phyloP scores from a whole-genome alignment of 2,888 invertebrate genomes.

The Lasioglossum marginatum region DNA sequence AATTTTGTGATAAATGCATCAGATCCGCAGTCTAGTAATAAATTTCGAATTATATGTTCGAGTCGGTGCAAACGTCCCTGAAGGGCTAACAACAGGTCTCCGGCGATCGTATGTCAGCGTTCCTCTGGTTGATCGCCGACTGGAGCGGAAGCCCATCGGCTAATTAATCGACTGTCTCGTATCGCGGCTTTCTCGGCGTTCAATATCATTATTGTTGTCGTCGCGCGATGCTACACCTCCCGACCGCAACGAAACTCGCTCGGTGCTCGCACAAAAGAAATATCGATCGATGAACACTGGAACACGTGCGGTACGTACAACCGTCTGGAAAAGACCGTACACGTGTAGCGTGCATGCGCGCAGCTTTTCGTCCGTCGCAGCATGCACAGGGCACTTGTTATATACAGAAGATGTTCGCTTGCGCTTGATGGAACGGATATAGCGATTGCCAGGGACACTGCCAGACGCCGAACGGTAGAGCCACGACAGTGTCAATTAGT shows the following conservation, averaged over 20 bases:
- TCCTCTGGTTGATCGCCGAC: neutral
- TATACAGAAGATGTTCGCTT: constrained; percentile 47
- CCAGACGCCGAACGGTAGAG: neutral
- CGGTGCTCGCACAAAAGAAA: constrained; percentile 34
- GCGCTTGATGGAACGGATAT: neutral
- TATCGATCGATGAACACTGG: constrained; percentile 58
- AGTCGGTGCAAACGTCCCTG: neutral
- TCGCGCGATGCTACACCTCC: constrained; percentile 7
- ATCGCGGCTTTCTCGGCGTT: neutral
- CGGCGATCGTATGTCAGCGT: neutral
- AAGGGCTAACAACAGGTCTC: neutral
- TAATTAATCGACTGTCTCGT: constrained; percentile 8
- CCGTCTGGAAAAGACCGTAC: constrained; percentile 43
- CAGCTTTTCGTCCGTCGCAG: constrained; percentile 42
- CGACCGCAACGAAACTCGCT: constrained; percentile 33
- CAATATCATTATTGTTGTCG: neutral
- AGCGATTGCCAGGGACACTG: neutral
- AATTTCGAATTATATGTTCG: neutral
- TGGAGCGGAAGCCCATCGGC: neutral
- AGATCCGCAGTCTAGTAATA: neutral
- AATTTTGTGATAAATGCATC: neutral
- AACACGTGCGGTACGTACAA: constrained; percentile 39
- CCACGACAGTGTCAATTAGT: neutral
- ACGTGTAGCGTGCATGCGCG: constrained; percentile 46
- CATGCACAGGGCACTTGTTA: constrained; percentile 54